A percentile compares a stretch with the other conserved stretches of the same genome.
Conservation (phyloP, 2,113 vertebrate species). For the Sialia sialis region DNA sequence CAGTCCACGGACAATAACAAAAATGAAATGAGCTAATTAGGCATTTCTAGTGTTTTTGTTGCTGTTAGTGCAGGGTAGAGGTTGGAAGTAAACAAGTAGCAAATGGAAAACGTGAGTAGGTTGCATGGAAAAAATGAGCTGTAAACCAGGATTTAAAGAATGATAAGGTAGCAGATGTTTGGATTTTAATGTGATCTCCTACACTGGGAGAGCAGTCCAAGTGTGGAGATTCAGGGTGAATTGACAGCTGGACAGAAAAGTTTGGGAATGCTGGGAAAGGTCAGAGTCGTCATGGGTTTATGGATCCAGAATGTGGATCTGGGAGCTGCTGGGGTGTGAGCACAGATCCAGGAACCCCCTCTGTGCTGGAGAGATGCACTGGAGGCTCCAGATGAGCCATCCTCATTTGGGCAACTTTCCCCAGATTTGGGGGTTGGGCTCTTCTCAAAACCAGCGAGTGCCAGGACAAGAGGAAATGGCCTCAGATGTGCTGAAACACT, state of each 20-base stretch:
- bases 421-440: rapidly evolving
- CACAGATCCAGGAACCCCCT: not conserved
- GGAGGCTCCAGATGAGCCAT: not conserved
- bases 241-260: not conserved
- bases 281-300: rapidly evolving
- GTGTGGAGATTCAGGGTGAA: not conserved
- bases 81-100: not conserved
- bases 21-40: not conserved
- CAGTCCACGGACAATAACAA: not conserved
- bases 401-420: not conserved
- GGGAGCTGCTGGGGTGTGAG: not conserved
- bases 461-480: rapidly evolving
- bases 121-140: not conserved
- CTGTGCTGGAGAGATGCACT: not conserved
- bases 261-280: not conserved
- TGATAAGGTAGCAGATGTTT: not conserved
- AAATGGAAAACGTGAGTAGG: not conserved
- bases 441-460: rapidly evolving
- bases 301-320: not conserved
- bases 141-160: not conserved
- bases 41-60: not conserved
- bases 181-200: not conserved
- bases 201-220: not conserved
- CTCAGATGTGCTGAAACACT: too few relatives aligned
- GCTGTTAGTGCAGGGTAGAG: not conserved